Evolutionary conservation across 2,888 invertebrate species (phyloP), one percentile per base, ranked within the genome.

Genomic region (Actias luna): DNA sequence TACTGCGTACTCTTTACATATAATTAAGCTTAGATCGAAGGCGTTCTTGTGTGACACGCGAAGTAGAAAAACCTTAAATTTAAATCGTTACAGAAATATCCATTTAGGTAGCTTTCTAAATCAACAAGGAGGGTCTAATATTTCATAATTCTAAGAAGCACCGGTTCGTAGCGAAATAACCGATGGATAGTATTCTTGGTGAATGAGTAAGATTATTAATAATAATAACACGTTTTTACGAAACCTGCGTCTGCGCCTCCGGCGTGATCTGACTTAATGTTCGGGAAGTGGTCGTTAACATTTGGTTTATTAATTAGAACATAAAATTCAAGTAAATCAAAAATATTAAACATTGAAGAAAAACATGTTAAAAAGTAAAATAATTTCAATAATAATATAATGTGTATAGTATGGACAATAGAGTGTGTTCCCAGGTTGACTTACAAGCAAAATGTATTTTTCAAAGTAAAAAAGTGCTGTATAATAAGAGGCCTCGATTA

Each of bases 161-260:
- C 67, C 70, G 72, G 66, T 71, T 77, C 60, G 33, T 59, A 50
- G 57, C 62, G 65, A 67, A 58, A 57, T 42, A 62, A 55, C 14
- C 27, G 29, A 31, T 62, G 57, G 22, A 62, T 57, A 58, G 22
- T 58, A 58, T 42, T 73, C 71, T 55, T 55, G 29, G 55, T 68
- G 65, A 70, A 71, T 85, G 84, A 86, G 84, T 82, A 80, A 83
- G 82, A 87, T 87, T 89, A 89, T 89, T 88, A 88, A 86, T 85
- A 88, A 89, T 88, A 89, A 90, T 89, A 89, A 88, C 85, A 89
- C 79, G 88, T 87, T 89, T 85, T 85, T 85, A 85, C 82, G 75
- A 75, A 76, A 71, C 74, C 80, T 78, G 85, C 84, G 88, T 83
- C 82, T 77, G 85, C 85, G 89, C 92, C 89, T 79, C 78, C 75